Percentiles rank a stretch among this genome's conserved stretches.
phyloP scores from a whole-genome alignment of 2,888 invertebrate genomes.

The Gastrophysa polygoni region DNA sequence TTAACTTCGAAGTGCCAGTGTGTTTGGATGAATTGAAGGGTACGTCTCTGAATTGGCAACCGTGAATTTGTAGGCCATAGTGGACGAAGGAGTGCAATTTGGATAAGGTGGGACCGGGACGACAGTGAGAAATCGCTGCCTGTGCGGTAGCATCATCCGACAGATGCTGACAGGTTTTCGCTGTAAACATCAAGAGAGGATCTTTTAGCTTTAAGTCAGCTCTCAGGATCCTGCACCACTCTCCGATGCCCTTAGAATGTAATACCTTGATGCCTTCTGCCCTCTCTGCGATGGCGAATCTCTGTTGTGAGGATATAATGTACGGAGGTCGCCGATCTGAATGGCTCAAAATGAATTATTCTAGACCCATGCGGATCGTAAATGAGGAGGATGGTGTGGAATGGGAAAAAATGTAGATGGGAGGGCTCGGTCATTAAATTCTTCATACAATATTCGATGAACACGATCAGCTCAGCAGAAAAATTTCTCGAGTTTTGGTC shows the following conservation, averaged over 20 bases:
- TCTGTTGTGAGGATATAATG: slow-evolving; percentile 22
- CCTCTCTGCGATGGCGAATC: slow-evolving; percentile 22
- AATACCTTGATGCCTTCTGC: slow-evolving; percentile 27
- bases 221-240: slow-evolving; percentile 24
- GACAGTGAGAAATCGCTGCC: slow-evolving; percentile 56
- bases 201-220: slow-evolving; percentile 36
- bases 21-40: background rate
- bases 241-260: slow-evolving; percentile 31
- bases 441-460: too few species aligned
- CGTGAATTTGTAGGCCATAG: slow-evolving; percentile 44
- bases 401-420: background rate
- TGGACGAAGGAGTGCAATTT: slow-evolving; percentile 50
- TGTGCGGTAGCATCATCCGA: slow-evolving; percentile 48
- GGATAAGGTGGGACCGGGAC: slow-evolving; percentile 51
- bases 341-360: slow-evolving; percentile 14
- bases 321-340: slow-evolving; percentile 11
- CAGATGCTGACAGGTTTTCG: slow-evolving; percentile 52
- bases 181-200: slow-evolving; percentile 44
- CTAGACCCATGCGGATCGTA: background rate
- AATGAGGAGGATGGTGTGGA: background rate
- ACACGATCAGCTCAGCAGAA: too few species aligned
- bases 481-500: too few species aligned
- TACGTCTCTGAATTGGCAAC: slow-evolving; percentile 27
- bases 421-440: too few species aligned
- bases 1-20: too few species aligned